phyloP scores from a whole-genome alignment of 2,113 vertebrate species.

The Gnathochromis pfefferi region DNA sequence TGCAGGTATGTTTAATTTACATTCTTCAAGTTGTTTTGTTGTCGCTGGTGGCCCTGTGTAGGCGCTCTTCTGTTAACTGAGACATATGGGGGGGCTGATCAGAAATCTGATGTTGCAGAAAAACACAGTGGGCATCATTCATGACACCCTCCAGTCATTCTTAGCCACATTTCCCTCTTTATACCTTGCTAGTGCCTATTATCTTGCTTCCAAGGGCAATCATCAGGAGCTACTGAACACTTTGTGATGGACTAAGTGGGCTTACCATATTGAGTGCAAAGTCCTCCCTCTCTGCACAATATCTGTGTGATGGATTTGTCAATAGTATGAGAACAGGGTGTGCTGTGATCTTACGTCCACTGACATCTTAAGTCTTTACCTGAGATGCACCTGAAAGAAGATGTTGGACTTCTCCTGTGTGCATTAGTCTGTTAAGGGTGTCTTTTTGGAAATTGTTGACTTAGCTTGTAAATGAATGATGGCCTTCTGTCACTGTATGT shows the following conservation, averaged over 20 bases:
- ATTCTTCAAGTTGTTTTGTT: constrained; percentile 38
- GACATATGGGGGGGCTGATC: background rate
- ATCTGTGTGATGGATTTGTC: constrained; percentile 8
- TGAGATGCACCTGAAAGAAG: background rate
- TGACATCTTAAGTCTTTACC: background rate
- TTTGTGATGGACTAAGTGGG: constrained; percentile 31
- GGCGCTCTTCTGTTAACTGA: constrained; percentile 7
- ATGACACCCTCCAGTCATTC: constrained; percentile 14
- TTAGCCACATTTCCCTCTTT: constrained; percentile 8
- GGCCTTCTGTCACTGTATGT: background rate
- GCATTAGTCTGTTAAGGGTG: background rate
- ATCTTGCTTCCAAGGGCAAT: background rate
- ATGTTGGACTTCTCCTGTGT: background rate
- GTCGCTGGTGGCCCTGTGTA: constrained; percentile 24
- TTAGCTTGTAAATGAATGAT: constrained; percentile 1
- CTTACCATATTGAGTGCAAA: background rate
- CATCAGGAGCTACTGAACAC: constrained; percentile 14
- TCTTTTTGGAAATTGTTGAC: constrained; percentile 10
- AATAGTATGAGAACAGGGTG: background rate
- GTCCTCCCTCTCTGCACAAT: background rate
- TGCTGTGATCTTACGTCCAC: background rate
- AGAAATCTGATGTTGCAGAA: constrained; percentile 36
- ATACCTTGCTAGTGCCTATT: constrained; percentile 22
- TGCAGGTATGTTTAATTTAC: constrained; percentile 54
- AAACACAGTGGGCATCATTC: constrained; percentile 28